Percentiles rank a stretch among this genome's conserved stretches.
phyloP scores from a whole-genome alignment of 2,888 invertebrate species.

The Heliconius hortense region DNA sequence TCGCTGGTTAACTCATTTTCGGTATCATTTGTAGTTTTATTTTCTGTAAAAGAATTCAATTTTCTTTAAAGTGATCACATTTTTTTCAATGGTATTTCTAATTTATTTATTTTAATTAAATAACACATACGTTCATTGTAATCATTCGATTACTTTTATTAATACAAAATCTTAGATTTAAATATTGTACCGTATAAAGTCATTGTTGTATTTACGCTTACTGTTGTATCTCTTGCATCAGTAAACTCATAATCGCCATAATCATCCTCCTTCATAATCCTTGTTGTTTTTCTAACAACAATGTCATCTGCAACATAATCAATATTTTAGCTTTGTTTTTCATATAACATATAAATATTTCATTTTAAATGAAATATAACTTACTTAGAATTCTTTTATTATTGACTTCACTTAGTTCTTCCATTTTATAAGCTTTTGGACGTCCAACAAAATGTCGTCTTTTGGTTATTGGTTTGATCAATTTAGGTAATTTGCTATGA shows the following conservation, averaged over 20 bases:
- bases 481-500: conserved; percentile 6
- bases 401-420: conserved; percentile 54
- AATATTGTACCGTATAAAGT: conserved; percentile 1
- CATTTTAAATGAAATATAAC: conserved; percentile 44
- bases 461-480: not conserved
- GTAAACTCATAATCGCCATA: conserved; percentile 57
- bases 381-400: conserved; percentile 56
- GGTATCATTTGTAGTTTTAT: not conserved
- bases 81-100: not conserved
- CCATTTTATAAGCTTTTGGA: conserved; percentile 64
- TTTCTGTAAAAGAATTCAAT: conserved; percentile 24
- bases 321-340: conserved; percentile 39
- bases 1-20: not conserved
- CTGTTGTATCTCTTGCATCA: conserved; percentile 46
- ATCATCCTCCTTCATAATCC: conserved; percentile 44
- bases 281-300: conserved; percentile 44
- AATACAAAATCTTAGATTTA: not conserved
- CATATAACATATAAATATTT: conserved; percentile 38
- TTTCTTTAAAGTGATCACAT: not conserved
- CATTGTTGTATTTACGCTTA: not conserved
- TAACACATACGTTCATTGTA: no score
- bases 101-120: not conserved
- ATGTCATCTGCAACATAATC: conserved; percentile 59
- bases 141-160: no score
- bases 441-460: conserved; percentile 55